Evolutionary conservation across 2,797 vertebrate genomes (phyloP).

Genomic region (Bradypodion ventrale): DNA sequence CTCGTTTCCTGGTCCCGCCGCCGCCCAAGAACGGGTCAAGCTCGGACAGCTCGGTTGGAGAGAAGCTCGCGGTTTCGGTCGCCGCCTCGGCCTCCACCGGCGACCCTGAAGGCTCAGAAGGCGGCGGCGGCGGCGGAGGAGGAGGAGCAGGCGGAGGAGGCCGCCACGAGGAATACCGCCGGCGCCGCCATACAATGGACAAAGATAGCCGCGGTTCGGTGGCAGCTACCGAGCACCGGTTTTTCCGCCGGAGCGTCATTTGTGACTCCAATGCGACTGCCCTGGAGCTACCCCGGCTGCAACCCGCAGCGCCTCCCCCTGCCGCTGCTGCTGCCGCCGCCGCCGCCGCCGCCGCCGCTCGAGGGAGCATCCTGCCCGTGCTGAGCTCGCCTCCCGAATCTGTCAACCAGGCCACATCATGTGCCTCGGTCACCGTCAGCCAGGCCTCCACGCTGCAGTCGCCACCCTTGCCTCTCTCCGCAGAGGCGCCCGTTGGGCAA

Average conservation of each 20-base stretch:
- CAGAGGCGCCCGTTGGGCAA: constrained; percentile 51
- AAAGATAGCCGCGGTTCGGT: constrained; percentile 88
- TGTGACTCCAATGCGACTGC: constrained; percentile 98
- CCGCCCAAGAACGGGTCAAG: constrained; percentile 92
- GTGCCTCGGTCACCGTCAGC: constrained; percentile 21
- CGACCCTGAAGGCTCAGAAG: constrained; percentile 40
- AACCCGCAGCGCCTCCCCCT: constrained; percentile 81
- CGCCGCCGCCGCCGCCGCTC: constrained; percentile 39
- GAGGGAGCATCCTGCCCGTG: constrained; percentile 51
- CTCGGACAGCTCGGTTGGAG: constrained; percentile 87
- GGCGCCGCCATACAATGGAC: constrained; percentile 97
- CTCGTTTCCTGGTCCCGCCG: constrained; percentile 79
- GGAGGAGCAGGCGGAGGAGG: constrained; percentile 48
- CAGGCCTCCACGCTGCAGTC: constrained; percentile 47
- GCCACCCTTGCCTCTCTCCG: constrained; percentile 32
- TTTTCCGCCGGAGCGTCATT: constrained; percentile 96
- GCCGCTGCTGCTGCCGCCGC: constrained; percentile 38
- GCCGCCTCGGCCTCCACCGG: constrained; percentile 33
- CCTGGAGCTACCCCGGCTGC: constrained; percentile 89
- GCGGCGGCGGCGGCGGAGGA: constrained; percentile 38
- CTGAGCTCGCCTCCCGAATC: constrained; percentile 58
- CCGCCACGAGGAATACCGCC: constrained; percentile 83
- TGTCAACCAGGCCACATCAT: constrained; percentile 21
- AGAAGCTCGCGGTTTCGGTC: constrained; percentile 72
- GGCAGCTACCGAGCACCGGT: constrained; percentile 90